Base-by-base conservation (phyloP, 2,888 invertebrate genomes). In the Nasonovia ribisnigri region DNA sequence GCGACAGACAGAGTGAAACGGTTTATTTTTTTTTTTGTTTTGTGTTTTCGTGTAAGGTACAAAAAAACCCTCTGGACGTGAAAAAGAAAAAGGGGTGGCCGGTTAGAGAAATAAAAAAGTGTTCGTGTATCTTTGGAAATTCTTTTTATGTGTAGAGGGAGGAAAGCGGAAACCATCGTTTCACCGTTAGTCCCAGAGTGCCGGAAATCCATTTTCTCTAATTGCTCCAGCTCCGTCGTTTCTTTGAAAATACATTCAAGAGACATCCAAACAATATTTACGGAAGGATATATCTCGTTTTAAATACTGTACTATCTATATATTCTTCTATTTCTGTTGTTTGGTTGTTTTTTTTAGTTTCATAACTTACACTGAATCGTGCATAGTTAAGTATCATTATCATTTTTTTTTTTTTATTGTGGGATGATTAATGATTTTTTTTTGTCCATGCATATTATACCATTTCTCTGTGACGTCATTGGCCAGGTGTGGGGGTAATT, bases 141-240 rank as follows among this genome's bases (percentile, higher is more conserved):
- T 93, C 51, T 84, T 90, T 93, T 93, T 90, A 84, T 92, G 77
- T 67, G 51, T 88, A 77, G 84, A 51, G 90, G 86, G 60, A 42
- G 89, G 29, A 90, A 90, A 46, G 84, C 93, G 93, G 93, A 93
- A 93, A 87, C 90, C 93, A 67, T 67, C 90, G 93, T 93, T 93
- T 90, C 93, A 67, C 93, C 93, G 90, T 93, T 93, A 90, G 90
- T 93, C 90, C 67, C 90, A 86, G 90, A 93, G 93, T 93, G 90
- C 93, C 93, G 93, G 93, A 93, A 90, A 93, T 93, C 93, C 93
- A 93, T 93, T 93, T 93, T 93, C 93, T 93, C 93, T 93, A 93
- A 93, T 93, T 93, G 93, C 93, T 90, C 77, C 54, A 20, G 89
- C 92, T 93, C 36, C 46, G 67, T n/a, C 90, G 60, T 84, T 90